phyloP scores from a whole-genome alignment of 2,113 vertebrate species.

The Myotis davidii region DNA sequence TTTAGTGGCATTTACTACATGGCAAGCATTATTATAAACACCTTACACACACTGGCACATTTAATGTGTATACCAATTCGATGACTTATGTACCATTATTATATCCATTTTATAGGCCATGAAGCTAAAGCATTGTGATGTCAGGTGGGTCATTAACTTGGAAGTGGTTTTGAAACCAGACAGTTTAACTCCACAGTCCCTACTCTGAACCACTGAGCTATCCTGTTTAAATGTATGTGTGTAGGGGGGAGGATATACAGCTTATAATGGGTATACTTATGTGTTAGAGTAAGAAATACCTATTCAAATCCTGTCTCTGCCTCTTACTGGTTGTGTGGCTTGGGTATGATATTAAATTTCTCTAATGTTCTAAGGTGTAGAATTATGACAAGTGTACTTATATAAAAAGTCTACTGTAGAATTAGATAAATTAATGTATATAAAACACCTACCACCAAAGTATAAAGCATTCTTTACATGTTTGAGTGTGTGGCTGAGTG shows the following conservation, averaged over 20 bases:
- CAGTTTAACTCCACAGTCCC: neutral
- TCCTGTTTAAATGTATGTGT: neutral
- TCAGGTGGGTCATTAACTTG: slow-evolving; percentile 5
- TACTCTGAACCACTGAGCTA: neutral
- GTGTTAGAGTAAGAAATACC: neutral
- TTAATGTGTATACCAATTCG: neutral
- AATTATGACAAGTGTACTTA: neutral
- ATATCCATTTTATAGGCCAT: neutral
- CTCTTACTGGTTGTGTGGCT: neutral
- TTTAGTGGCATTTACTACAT: neutral
- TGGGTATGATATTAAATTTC: neutral
- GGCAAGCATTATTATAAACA: neutral
- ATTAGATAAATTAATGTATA: neutral
- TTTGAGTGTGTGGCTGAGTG: neutral
- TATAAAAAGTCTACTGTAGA: neutral
- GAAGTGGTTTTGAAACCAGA: neutral
- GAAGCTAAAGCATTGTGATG: neutral
- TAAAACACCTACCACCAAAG: neutral
- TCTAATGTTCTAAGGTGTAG: neutral
- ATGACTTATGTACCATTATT: neutral
- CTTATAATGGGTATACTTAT: neutral
- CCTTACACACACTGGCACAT: neutral
- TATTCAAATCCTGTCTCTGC: neutral
- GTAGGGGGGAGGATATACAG: neutral
- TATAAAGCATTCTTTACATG: neutral